Evolutionary conservation across 2,888 invertebrate genomes (phyloP).

Genomic region (Plagodis dolabraria): DNA sequence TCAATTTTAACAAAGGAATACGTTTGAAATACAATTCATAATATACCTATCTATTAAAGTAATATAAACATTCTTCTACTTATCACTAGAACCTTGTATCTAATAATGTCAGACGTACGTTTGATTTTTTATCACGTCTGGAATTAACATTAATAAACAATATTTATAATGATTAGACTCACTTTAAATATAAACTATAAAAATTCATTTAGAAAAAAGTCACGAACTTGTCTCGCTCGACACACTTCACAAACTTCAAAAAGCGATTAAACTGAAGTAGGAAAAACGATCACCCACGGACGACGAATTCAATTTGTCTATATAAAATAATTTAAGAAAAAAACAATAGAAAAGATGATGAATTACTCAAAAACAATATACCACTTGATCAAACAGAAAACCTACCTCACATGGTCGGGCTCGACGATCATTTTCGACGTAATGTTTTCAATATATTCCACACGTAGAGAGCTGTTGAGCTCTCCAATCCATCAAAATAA

Average conservation of each 20-base stretch:
- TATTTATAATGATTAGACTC: slow-evolving; percentile 16
- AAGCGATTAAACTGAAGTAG: slow-evolving; percentile 17
- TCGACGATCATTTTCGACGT: slow-evolving; percentile 82
- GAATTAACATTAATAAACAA: slow-evolving; percentile 13
- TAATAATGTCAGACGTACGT: not conserved
- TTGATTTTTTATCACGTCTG: slow-evolving; percentile 3
- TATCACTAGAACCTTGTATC: too few relatives aligned
- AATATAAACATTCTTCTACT: too few relatives aligned
- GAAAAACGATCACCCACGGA: slow-evolving; percentile 28
- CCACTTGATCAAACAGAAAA: slow-evolving; percentile 68
- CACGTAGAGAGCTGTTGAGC: slow-evolving; percentile 59
- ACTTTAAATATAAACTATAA: slow-evolving; percentile 19
- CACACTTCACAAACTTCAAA: slow-evolving; percentile 24
- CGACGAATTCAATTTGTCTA: slow-evolving; percentile 15
- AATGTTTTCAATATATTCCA: slow-evolving; percentile 75
- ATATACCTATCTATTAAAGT: too few relatives aligned
- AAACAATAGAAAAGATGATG: slow-evolving; percentile 44
- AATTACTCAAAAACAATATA: slow-evolving; percentile 55
- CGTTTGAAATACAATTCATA: too few relatives aligned
- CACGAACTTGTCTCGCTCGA: slow-evolving; percentile 18
- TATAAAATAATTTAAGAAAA: slow-evolving; percentile 32
- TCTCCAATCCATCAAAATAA: slow-evolving; percentile 74
- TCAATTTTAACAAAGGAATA: too few relatives aligned
- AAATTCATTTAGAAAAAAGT: slow-evolving; percentile 25
- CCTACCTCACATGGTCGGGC: slow-evolving; percentile 82